Evolutionary conservation across 2,797 vertebrate genomes (phyloP).

Genomic region (Bradypus variegatus): DNA sequence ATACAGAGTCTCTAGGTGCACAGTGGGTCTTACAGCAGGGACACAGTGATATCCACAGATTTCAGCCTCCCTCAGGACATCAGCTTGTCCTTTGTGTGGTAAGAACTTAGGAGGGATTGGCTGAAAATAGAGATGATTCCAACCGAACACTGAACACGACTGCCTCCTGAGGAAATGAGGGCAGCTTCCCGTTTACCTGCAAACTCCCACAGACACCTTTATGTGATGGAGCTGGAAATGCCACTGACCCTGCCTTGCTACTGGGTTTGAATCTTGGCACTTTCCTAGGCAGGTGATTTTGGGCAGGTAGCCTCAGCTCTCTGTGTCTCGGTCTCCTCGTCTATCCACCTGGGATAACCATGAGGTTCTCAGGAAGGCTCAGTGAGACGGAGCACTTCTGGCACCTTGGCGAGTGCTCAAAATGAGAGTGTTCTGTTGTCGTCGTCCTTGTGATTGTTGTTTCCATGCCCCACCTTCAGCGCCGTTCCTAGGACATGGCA

Average conservation of each 20-base stretch:
- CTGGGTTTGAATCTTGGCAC: background rate
- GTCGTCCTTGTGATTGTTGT: background rate
- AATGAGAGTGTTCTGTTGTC: no score
- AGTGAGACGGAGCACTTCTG: fast-evolving
- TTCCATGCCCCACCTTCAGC: fast-evolving
- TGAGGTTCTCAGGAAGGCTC: background rate
- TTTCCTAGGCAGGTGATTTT: background rate
- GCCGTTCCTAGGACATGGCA: background rate
- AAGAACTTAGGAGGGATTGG: background rate
- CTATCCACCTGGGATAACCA: background rate
- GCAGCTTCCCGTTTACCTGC: fast-evolving
- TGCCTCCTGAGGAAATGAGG: fast-evolving
- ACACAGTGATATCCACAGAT: background rate
- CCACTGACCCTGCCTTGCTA: fast-evolving
- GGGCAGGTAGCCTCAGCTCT: background rate
- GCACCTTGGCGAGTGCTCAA: fast-evolving
- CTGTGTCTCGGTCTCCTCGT: background rate
- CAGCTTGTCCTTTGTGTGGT: background rate
- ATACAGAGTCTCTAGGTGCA: background rate
- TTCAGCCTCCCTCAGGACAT: background rate
- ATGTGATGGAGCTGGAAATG: no score
- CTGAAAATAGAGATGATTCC: background rate
- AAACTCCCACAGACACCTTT: fast-evolving
- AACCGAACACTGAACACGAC: fast-evolving
- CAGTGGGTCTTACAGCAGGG: background rate